Base-by-base conservation (phyloP, 2,888 invertebrate genomes). In the Sinodicranocentrus sp. region DNA sequence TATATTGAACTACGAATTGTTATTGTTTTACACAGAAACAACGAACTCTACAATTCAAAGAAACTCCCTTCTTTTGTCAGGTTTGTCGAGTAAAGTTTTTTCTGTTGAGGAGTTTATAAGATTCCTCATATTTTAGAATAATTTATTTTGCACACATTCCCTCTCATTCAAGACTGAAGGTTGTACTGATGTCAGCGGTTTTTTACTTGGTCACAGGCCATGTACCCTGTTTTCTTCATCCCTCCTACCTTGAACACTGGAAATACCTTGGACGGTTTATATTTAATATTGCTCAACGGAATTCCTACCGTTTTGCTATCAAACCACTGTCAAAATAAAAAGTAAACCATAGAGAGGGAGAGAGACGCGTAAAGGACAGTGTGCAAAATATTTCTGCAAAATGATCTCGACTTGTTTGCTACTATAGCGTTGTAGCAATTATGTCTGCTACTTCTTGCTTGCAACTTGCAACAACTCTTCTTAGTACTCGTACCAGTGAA, bases 231-330 rank as follows among this genome's bases (percentile, higher is more conserved):
- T 78, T 78, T 78, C 59, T 78, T 70, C 21, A 1, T 77, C 19
- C 19, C 61, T 39, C n/a, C n/a, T n/a, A 15, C 6, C 54, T 52
- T 26, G 44, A 39, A 13, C 3, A 71, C 71, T 72, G 72, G 72
- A 72, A 72, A 63, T 61, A 19, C 39, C 33, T 33, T 15, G 48
- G 33, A 6, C 33, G 3, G 33, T 33, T 33, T 33, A 33, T 33
- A 33, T 33, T 33, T 33, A n/a, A n/a, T n/a, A n/a, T n/a, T n/a
- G n/a, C n/a, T n/a, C n/a, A n/a, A n/a, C n/a, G n/a, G n/a, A n/a
- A n/a, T n/a, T n/a, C n/a, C n/a, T n/a, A n/a, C n/a, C n/a, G n/a
- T 78, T 78, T 78, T 70, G 70, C 78, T 78, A 71, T 78, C 75
- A 15, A 52, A 52, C 43, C 68, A 59, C 43, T 78, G 59, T 33